phyloP scores from a whole-genome alignment of 1,140 invertebrate species.

The Sycophaga agraensis region DNA sequence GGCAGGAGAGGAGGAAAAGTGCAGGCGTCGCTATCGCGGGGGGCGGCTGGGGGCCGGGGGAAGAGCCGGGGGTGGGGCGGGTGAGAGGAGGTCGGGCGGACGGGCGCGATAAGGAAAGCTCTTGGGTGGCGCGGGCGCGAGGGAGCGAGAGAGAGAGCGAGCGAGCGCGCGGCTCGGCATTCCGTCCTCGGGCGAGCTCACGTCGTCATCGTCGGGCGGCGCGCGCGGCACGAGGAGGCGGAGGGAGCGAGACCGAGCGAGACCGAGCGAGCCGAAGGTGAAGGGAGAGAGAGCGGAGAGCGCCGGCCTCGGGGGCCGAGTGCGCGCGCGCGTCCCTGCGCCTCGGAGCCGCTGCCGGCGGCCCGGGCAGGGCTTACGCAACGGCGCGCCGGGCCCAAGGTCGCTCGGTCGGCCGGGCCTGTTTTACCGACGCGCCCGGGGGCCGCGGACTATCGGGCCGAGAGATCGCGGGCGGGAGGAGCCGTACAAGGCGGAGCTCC shows the following conservation, averaged over 20 bases:
- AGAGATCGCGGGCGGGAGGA: too few relatives aligned
- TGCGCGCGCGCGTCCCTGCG: too few relatives aligned
- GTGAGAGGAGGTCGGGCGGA: too few relatives aligned
- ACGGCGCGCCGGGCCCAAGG: too few relatives aligned
- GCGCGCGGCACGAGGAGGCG: slow-evolving; percentile 12
- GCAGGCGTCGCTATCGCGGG: neutral
- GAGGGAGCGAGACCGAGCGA: neutral
- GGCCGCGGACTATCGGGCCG: too few relatives aligned
- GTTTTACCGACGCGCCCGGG: too few relatives aligned
- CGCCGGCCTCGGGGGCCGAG: slow-evolving; percentile 9
- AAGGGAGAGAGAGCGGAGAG: too few relatives aligned
- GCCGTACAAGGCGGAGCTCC: too few relatives aligned
- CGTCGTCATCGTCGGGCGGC: slow-evolving; percentile 8
- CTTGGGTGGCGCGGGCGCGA: neutral
- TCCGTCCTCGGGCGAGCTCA: slow-evolving; percentile 8
- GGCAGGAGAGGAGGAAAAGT: slow-evolving; percentile 2
- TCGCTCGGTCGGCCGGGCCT: too few relatives aligned
- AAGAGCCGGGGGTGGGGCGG: neutral
- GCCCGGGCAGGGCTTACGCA: too few relatives aligned
- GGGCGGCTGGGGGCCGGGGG: neutral
- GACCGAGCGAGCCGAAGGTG: slow-evolving; percentile 1
- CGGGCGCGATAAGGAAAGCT: neutral
- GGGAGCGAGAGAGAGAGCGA: neutral
- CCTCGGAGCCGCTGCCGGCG: too few relatives aligned
- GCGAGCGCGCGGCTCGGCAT: neutral